Evolutionary conservation across 2,113 vertebrate species (phyloP), one percentile per base, ranked within the genome.

Genomic region (Lamprotornis superbus): DNA sequence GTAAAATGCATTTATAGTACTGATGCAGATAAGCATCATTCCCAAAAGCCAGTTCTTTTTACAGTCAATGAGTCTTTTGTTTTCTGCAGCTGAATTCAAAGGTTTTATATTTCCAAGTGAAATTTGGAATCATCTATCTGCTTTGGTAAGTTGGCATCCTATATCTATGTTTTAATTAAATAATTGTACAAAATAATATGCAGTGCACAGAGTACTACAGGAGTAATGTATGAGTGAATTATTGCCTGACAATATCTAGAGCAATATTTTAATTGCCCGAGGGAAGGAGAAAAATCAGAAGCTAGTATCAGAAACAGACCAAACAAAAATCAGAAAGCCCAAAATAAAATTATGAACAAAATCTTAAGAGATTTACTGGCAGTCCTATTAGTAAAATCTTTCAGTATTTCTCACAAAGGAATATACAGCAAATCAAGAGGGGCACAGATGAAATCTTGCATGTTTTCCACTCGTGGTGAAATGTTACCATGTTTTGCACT

Each of bases 81-180:
- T 40, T 96, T 76, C 70, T 57, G 78, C 17, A 95, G 68, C 27
- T 86, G 46, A 94, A 65, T 93, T 49, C 39, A 95, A 88, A 95
- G 50, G 11, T 35, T 95, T 93, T 83, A 53, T 61, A 53, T 11
- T 93, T 97, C 11, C 75, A 93, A 93, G 69, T 83, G 40, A 91
- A 96, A 90, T 92, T 82, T 88, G 76, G 35, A 89, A 94, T 96
- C 30, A 84, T 79, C 59, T 95, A 20, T 74, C 20, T 94, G 50
- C 70, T 96, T 96, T 88, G 56, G 70, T 93, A 87, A 49, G 33
- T 70, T 68, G 47, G 11, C 50, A 49, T 31, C 80, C 42, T 91
- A 42, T 85, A 94, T 91, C 93, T 96, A 73, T 55, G 8, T 31
- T 92, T 91, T 93, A 97, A 97, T 97, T 95, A 95, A 97, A 94